A percentile compares a stretch with the other conserved stretches of the same genome.
phyloP scores from a whole-genome alignment of 2,113 vertebrate genomes.

The Tringa solitaria region DNA sequence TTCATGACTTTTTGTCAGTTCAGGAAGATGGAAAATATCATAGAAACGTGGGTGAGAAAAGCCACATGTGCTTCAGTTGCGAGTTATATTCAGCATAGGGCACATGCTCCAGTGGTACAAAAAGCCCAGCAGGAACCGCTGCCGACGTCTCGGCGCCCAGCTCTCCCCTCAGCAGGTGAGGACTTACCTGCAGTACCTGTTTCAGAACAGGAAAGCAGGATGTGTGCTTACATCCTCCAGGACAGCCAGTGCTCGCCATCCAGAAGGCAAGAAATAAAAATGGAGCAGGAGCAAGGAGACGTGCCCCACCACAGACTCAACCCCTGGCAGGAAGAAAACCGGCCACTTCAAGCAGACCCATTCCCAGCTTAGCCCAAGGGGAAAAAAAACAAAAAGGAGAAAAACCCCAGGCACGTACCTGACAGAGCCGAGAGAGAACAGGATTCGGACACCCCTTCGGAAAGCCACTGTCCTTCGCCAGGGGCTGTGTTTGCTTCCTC shows the following conservation, averaged over 20 bases:
- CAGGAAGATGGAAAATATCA: not conserved
- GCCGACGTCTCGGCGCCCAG: fast-evolving
- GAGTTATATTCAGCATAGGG: fast-evolving
- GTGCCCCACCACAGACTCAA: fast-evolving
- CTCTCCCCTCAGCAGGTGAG: not conserved
- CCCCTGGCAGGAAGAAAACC: not conserved
- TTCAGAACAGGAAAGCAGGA: not conserved
- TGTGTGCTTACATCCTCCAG: not conserved
- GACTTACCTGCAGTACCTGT: not conserved
- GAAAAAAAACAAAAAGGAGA: not conserved
- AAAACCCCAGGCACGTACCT: not conserved
- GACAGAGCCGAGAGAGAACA: not conserved
- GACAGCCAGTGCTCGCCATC: not conserved
- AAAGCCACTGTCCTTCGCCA: not conserved
- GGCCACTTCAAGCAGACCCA: not conserved
- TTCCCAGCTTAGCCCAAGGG: not conserved
- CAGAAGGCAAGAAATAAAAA: not conserved
- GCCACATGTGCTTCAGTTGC: not conserved
- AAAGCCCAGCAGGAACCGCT: not conserved
- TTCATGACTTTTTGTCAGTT: not conserved
- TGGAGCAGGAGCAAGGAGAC: not conserved
- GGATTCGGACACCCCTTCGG: not conserved
- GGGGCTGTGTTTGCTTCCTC: not conserved
- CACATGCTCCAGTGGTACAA: not conserved
- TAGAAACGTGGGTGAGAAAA: not conserved